A percentile compares a stretch with the other conserved stretches of the same genome.
Conservation (phyloP, 1,140 invertebrate species). For the Bactericera cockerelli region DNA sequence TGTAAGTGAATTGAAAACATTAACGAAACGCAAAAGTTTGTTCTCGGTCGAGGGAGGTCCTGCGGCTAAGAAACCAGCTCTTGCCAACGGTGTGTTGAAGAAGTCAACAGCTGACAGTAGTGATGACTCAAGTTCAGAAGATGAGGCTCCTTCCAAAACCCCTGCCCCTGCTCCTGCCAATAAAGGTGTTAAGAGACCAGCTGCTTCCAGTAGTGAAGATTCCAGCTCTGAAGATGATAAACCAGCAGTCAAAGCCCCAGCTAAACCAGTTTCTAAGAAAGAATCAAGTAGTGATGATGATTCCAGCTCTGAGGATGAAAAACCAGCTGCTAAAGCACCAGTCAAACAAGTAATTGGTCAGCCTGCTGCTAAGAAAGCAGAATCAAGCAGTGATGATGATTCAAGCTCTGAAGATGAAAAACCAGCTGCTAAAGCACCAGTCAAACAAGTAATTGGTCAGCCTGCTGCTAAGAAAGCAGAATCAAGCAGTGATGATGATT, state of each 20-base stretch:
- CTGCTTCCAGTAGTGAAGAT: not conserved
- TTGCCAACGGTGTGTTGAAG: not conserved
- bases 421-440: slow-evolving; percentile 5
- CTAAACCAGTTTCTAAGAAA: not conserved
- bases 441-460: not conserved
- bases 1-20: slow-evolving; percentile 6
- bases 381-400: slow-evolving; percentile 1
- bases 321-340: not conserved
- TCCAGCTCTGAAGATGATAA: not conserved
- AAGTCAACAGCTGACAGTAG: not conserved
- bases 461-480: slow-evolving; percentile 4
- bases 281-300: slow-evolving; percentile 6
- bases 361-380: slow-evolving; percentile 3
- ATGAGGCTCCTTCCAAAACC: not conserved
- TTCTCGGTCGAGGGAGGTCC: not conserved
- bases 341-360: not conserved
- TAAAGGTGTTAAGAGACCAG: slow-evolving; percentile 4
- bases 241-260: not conserved
- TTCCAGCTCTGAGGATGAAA: slow-evolving; percentile 3
- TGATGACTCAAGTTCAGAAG: not conserved
- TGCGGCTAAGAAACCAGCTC: not conserved
- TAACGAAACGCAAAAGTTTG: slow-evolving; percentile 5
- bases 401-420: slow-evolving; percentile 5
- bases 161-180: not conserved
- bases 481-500: slow-evolving; percentile 3